Percentiles rank a stretch among this genome's conserved stretches.
These are phyloP conservation scores for Cylindroiulus punctatus DNA, from an alignment of 2,888 invertebrate genomes.

Conservation along the genomic window DNA sequence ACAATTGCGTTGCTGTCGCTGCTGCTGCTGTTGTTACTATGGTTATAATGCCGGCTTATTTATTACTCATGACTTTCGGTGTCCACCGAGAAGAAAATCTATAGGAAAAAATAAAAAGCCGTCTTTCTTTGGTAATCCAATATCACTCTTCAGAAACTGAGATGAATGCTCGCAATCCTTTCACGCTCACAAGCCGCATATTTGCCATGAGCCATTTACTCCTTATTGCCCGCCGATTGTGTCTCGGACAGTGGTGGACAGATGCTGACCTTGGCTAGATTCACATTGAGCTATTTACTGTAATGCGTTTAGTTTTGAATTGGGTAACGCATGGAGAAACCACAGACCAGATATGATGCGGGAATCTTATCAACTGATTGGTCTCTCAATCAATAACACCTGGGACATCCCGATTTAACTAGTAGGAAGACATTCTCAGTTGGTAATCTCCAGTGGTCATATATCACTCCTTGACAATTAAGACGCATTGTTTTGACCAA, in stretches of 20 bases:
- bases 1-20: conserved; percentile 24
- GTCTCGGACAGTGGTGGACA: background rate
- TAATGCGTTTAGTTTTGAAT: background rate
- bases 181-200: background rate
- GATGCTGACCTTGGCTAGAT: background rate
- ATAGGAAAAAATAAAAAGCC: conserved; percentile 9
- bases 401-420: too few species aligned
- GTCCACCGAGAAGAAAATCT: conserved; percentile 13
- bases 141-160: conserved; percentile 40
- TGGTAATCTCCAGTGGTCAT: too few species aligned
- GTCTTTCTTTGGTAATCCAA: conserved; percentile 22
- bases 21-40: conserved; percentile 29
- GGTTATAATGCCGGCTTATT: conserved; percentile 43
- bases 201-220: conserved; percentile 32
- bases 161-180: conserved; percentile 28
- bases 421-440: too few species aligned
- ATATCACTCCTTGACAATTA: too few species aligned
- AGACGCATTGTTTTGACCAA: too few species aligned
- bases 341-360: background rate
- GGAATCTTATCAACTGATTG: too few species aligned
- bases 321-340: background rate
- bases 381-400: too few species aligned
- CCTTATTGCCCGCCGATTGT: conserved; percentile 14
- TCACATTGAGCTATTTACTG: background rate
- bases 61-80: conserved; percentile 34